Conservation (phyloP, 2,113 vertebrate genomes). For the Semicossyphus pulcher region DNA sequence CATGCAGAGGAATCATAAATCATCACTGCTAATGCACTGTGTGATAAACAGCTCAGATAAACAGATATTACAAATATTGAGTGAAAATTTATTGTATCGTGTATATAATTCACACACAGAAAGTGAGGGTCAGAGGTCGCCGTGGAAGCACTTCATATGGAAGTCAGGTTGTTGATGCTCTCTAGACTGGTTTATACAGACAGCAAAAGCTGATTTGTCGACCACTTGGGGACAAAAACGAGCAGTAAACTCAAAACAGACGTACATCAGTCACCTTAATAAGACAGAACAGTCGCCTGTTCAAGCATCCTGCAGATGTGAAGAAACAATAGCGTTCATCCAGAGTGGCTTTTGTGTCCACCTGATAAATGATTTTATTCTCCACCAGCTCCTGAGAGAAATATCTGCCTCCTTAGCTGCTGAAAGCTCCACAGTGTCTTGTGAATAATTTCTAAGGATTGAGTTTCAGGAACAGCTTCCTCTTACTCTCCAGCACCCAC, state of each 20-base stretch:
- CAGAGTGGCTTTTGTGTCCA: too few species aligned
- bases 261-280: neutral
- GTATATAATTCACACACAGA: neutral
- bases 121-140: neutral
- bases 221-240: neutral
- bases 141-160: neutral
- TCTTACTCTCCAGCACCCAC: too few species aligned
- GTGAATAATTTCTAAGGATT: too few species aligned
- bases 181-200: neutral
- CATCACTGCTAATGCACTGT: neutral
- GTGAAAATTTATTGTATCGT: neutral
- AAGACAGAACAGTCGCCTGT: neutral
- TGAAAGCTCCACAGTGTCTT: too few species aligned
- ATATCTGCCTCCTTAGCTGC: neutral
- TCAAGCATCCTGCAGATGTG: too few species aligned
- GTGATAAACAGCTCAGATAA: neutral
- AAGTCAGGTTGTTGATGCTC: neutral
- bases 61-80: neutral
- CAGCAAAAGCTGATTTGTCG: neutral
- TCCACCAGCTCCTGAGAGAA: neutral
- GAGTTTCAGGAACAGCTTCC: too few species aligned
- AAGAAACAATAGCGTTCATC: too few species aligned
- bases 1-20: conserved; percentile 9
- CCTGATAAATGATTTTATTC: neutral
- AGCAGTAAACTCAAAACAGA: neutral